These are phyloP conservation scores for Drosophila parabipectinata DNA, from an alignment of 1,140 invertebrate species.

Conservation along the genomic window DNA sequence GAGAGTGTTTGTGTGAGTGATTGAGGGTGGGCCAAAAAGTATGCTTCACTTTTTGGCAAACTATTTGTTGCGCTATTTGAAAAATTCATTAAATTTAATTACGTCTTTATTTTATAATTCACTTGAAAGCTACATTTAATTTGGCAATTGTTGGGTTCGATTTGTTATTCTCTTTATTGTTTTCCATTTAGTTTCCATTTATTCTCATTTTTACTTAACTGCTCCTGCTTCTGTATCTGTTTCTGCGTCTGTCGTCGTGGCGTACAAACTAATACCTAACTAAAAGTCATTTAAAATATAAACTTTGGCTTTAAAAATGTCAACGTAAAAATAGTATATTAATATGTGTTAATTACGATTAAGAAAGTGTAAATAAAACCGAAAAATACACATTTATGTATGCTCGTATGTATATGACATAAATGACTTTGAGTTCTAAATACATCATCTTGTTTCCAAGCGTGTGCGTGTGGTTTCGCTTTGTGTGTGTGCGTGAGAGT, in stretches of 20 bases:
- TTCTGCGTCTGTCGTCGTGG: constrained; percentile 49
- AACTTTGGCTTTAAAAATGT: constrained; percentile 82
- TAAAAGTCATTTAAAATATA: constrained; percentile 77
- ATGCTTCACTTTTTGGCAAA: constrained; percentile 53
- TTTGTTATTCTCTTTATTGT: constrained; percentile 58
- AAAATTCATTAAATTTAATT: constrained; percentile 72
- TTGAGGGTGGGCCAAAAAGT: constrained; percentile 58
- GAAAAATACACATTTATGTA: constrained; percentile 42
- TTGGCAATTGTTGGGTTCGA: constrained; percentile 84
- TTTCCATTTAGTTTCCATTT: constrained; percentile 25
- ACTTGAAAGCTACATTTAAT: constrained; percentile 83
- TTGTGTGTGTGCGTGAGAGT: constrained; percentile 32
- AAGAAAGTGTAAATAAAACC: constrained; percentile 30
- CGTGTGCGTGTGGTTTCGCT: constrained; percentile 29
- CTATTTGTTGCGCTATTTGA: constrained; percentile 44
- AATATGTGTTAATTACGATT: constrained; percentile 38
- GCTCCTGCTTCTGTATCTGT: background rate
- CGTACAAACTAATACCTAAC: constrained; percentile 71
- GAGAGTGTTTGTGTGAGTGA: constrained; percentile 8
- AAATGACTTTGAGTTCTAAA: constrained; percentile 63
- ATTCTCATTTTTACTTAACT: constrained; percentile 31
- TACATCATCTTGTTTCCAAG: background rate
- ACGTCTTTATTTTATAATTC: constrained; percentile 75
- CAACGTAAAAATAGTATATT: constrained; percentile 68
- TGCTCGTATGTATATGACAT: constrained; percentile 58